Base-by-base conservation (phyloP, 2,888 invertebrate species). In the Epinotia bilunana region DNA sequence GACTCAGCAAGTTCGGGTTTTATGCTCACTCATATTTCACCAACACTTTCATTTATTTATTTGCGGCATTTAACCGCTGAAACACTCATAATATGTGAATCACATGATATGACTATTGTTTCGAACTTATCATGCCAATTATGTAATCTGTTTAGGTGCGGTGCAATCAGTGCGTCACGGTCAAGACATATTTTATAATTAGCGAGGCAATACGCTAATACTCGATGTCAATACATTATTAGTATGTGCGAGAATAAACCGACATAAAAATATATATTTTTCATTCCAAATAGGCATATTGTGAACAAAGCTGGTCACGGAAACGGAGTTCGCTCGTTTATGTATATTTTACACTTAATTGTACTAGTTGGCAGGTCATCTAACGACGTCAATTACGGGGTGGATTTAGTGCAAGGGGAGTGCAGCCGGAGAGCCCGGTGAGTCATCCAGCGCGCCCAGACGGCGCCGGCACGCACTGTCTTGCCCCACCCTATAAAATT, bases 381-480 rank as follows among this genome's bases (percentile, higher is more conserved):
- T 60, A 71, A 80, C 77, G 81, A 83, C 83, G 87, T 86, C 88
- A 90, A 90, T 91, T 90, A 90, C 88, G 87, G 90, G 90, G 91
- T 90, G 88, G 87, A 88, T 77, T 84, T 82, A 86, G 86, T 85
- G 87, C 84, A 90, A 89, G 91, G 92, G 91, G 90, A 88, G 87
- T 79, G 79, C 78, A 77, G 78, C 83, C 82, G 92, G 91, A 89
- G 90, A 88, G 89, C 84, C 93, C 92, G 81, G 85, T 93, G 93
- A 93, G 85, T 93, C 93, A 93, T 83, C 82, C 80, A 79, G 77
- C 77, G 82, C 92, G 91, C 76, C 93, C 86, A 91, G 92, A 91
- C 92, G 93, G 92, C 93, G 93, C 92, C 91, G 78, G 79, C 86
- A 86, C 85, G 86, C 86, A 87, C 87, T 89, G 88, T 89, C 88